Conservation (phyloP, 2,797 vertebrate species). For the Premnoplex brunnescens region DNA sequence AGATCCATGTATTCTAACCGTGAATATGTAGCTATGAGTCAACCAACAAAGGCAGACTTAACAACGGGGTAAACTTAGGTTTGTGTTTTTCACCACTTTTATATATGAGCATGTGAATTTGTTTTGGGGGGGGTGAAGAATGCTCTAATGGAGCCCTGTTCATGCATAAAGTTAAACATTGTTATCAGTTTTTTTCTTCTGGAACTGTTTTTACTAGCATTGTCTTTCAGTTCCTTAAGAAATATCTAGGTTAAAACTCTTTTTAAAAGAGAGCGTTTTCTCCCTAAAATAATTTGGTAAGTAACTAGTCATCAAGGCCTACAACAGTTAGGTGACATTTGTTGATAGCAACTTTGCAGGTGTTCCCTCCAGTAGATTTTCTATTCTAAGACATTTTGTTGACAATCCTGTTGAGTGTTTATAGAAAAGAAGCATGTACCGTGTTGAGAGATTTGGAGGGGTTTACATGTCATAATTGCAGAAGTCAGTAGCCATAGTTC, state of each 20-base stretch:
- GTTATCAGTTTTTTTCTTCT: not conserved
- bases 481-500: not conserved
- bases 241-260: not conserved
- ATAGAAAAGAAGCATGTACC: not conserved
- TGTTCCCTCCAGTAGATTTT: not conserved
- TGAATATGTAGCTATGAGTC: not conserved
- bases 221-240: not conserved
- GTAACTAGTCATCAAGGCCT: not conserved
- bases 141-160: not conserved
- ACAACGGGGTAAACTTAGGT: not conserved
- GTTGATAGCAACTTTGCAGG: not conserved
- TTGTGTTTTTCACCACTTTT: not conserved
- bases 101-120: not conserved
- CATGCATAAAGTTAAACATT: not conserved
- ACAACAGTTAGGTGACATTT: not conserved
- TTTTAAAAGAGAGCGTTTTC: not conserved
- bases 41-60: not conserved
- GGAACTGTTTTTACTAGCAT: not conserved
- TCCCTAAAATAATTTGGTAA: not conserved
- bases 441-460: not conserved
- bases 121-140: not conserved
- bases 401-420: not conserved
- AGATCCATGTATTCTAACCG: rapidly evolving
- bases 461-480: not conserved
- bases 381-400: not conserved